Conservation (phyloP, 2,888 invertebrate species). For the Agrochola circellaris region DNA sequence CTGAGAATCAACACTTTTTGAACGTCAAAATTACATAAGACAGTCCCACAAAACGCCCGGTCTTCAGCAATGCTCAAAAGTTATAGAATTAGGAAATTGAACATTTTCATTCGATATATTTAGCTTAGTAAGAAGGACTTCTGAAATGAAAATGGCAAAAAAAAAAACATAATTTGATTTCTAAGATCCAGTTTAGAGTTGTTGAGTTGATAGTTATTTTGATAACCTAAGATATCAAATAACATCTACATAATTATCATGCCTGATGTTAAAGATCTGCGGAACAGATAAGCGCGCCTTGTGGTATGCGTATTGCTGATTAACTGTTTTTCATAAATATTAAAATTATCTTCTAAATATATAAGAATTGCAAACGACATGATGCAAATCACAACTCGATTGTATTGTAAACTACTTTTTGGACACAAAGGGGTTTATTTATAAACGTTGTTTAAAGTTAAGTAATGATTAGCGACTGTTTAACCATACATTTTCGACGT, state of each 20-base stretch:
- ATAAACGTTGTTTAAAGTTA: too few species aligned
- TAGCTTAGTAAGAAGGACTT: not conserved
- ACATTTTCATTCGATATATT: not conserved
- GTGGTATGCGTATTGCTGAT: not conserved
- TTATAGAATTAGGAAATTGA: too few species aligned
- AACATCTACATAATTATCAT: not conserved
- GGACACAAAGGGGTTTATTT: too few species aligned
- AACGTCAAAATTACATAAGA: too few species aligned
- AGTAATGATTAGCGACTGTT: too few species aligned
- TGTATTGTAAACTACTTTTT: not conserved
- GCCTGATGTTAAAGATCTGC: slow-evolving; percentile 6
- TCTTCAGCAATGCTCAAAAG: not conserved
- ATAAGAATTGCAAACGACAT: not conserved
- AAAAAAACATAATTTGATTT: not conserved
- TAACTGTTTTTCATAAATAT: not conserved
- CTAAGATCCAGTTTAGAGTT: not conserved
- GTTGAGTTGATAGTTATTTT: not conserved
- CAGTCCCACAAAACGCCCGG: too few species aligned
- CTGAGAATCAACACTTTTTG: too few species aligned
- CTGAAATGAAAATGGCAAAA: not conserved
- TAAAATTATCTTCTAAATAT: not conserved
- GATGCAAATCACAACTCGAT: not conserved
- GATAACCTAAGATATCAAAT: slow-evolving; percentile 5
- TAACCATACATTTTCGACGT: too few species aligned
- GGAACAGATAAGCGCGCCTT: not conserved